A percentile compares a stretch with the other conserved stretches of the same genome.
phyloP scores from a whole-genome alignment of 2,113 vertebrate species.

The Oncorhynchus nerka region DNA sequence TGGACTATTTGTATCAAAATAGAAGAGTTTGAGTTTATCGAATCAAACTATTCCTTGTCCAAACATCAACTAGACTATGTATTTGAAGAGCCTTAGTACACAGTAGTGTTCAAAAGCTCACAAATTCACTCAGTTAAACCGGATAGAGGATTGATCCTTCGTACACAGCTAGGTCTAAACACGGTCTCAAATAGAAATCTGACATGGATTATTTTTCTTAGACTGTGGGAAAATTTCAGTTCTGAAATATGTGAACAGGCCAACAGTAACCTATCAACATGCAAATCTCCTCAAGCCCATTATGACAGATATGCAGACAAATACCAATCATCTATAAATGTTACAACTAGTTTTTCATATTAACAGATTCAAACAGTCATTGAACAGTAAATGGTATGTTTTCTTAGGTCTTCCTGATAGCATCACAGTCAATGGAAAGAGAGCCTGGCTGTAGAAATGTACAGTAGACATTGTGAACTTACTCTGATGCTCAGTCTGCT shows the following conservation, averaged over 20 bases:
- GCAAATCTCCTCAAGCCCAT: too few relatives aligned
- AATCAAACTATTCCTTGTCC: conserved; percentile 44
- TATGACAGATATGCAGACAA: too few relatives aligned
- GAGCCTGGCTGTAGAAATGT: neutral
- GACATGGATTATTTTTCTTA: neutral
- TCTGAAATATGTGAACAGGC: neutral
- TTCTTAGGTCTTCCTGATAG: too few relatives aligned
- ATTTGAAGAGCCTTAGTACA: neutral
- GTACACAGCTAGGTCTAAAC: too few relatives aligned
- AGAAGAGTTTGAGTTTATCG: conserved; percentile 20
- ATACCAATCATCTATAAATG: too few relatives aligned
- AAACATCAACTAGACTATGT: conserved; percentile 28
- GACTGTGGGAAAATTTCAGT: neutral
- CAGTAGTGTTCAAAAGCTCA: neutral
- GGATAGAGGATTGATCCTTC: too few relatives aligned
- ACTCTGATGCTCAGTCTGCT: neutral
- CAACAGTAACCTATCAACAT: neutral
- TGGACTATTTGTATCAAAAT: conserved; percentile 52
- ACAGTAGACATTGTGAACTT: neutral
- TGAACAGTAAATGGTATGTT: too few relatives aligned
- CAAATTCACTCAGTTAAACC: too few relatives aligned
- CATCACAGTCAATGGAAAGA: neutral
- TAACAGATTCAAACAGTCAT: too few relatives aligned
- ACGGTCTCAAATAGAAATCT: too few relatives aligned
- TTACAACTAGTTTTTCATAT: too few relatives aligned